phyloP scores from a whole-genome alignment of 2,888 invertebrate genomes.

The Serripes groenlandicus region DNA sequence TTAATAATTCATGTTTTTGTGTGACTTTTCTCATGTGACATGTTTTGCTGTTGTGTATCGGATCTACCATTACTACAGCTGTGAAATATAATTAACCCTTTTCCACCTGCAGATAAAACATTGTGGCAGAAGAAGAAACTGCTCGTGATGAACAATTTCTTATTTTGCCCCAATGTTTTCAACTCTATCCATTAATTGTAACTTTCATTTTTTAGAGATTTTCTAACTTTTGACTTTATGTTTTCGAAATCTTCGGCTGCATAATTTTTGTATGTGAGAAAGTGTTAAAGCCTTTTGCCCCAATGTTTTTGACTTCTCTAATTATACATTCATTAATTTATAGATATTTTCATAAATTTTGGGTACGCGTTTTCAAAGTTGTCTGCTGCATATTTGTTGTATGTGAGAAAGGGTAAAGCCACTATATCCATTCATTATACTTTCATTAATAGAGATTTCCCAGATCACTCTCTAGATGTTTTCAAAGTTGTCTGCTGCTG shows the following conservation, averaged over 20 bases:
- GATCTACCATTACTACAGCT: too few species aligned
- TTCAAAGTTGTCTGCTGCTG: too few species aligned
- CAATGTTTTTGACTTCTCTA: too few species aligned
- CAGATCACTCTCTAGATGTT: too few species aligned
- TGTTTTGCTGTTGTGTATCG: too few species aligned
- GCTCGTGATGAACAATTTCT: slow-evolving; percentile 6
- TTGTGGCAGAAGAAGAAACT: slow-evolving; percentile 3
- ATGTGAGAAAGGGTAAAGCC: background rate
- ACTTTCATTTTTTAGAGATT: background rate
- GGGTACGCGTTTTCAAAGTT: background rate
- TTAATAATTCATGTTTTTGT: background rate
- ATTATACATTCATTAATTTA: too few species aligned
- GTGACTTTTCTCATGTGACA: background rate
- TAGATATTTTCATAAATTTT: too few species aligned
- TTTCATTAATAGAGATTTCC: too few species aligned
- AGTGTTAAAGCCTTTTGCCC: too few species aligned
- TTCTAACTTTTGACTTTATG: too few species aligned
- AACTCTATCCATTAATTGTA: background rate
- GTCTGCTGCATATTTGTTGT: background rate
- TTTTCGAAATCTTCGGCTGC: slow-evolving; percentile 2
- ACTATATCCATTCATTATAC: background rate
- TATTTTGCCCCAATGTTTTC: slow-evolving; percentile 6
- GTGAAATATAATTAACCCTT: background rate
- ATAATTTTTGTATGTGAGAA: background rate
- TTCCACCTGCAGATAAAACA: background rate